Conservation (phyloP, 2,113 vertebrate species). For the Pseudois nayaur region DNA sequence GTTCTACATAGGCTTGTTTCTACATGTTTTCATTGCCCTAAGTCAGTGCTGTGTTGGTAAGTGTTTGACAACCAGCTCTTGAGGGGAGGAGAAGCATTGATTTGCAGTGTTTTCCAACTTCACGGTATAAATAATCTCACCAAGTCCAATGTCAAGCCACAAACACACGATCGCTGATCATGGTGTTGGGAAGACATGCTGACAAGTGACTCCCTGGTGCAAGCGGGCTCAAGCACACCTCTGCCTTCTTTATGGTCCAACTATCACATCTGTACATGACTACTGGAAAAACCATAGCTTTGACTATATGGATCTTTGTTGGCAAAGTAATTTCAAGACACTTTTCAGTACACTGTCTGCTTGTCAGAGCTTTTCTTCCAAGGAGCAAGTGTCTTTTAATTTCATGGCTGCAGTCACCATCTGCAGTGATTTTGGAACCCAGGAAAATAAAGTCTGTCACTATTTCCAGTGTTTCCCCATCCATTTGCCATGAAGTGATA, state of each 20-base stretch:
- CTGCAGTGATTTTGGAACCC: background rate
- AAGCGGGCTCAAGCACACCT: background rate
- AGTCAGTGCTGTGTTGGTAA: background rate
- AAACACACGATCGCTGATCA: background rate
- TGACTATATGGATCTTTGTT: background rate
- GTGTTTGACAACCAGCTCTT: background rate
- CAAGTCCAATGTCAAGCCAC: background rate
- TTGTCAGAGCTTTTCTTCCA: background rate
- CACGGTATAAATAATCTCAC: background rate
- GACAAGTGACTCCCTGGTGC: background rate
- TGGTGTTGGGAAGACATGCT: background rate
- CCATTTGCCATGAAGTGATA: background rate
- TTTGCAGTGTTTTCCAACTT: background rate
- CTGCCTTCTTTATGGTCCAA: background rate
- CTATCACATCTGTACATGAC: background rate
- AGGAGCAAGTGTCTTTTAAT: background rate
- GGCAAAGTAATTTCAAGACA: background rate
- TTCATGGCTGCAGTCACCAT: background rate
- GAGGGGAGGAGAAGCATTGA: background rate
- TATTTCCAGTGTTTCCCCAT: background rate
- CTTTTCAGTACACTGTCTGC: background rate
- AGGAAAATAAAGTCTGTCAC: background rate
- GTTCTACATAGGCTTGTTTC: background rate
- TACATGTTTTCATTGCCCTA: background rate
- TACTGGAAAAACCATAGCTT: background rate